These are phyloP conservation scores for Astyanax mexicanus DNA, from an alignment of 2,797 vertebrate genomes.

Conservation along the genomic window DNA sequence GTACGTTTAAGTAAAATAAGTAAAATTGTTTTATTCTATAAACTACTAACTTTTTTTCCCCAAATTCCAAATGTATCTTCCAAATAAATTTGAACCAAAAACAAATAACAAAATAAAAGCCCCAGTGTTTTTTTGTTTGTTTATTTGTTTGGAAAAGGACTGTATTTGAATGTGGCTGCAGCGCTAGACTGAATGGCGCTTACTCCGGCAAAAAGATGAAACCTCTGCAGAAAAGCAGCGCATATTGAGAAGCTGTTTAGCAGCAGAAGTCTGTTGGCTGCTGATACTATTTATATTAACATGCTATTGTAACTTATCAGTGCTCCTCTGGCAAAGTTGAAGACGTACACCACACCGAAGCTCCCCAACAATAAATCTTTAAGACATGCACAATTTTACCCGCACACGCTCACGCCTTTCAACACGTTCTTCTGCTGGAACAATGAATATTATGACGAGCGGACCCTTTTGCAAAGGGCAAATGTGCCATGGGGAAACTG, in stretches of 20 bases:
- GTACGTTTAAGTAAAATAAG: no score
- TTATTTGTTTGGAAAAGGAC: neutral
- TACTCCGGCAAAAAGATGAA: neutral
- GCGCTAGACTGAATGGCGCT: neutral
- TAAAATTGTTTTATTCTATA: no score
- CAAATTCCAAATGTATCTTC: no score
- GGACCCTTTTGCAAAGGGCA: constrained; percentile 7
- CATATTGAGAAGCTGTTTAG: constrained; percentile 15
- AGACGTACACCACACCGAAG: constrained; percentile 4
- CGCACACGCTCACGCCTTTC: neutral
- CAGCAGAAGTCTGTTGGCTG: constrained; percentile 18
- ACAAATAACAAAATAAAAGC: neutral
- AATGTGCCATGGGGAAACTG: constrained; percentile 7
- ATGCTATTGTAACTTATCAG: constrained; percentile 16
- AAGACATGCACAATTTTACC: constrained; percentile 8
- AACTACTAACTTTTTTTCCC: no score
- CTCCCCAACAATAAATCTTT: constrained; percentile 13
- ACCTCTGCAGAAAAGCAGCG: constrained; percentile 6
- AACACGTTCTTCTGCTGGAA: neutral
- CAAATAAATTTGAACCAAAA: no score
- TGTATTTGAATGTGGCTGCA: neutral
- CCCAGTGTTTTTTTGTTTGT: neutral
- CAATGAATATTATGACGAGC: neutral
- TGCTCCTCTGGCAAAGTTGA: constrained; percentile 30
- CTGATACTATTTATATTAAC: constrained; percentile 30